phyloP scores from a whole-genome alignment of 1,140 invertebrate species.

The Dysdera silvatica region DNA sequence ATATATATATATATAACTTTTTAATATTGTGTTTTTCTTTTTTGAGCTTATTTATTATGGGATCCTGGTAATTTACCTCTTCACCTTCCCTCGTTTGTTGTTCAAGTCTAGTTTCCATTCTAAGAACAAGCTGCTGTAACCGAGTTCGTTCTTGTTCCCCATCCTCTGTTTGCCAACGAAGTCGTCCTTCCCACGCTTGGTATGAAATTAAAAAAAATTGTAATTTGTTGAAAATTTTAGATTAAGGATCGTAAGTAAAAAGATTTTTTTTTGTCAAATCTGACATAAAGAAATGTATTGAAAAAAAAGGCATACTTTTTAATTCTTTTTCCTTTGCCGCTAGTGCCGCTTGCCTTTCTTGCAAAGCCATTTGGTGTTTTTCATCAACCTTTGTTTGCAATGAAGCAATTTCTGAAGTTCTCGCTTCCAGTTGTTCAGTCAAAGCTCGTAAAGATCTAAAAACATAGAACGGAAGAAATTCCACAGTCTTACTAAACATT shows the following conservation, averaged over 20 bases:
- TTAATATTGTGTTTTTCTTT: background rate
- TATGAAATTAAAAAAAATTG: background rate
- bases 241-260: background rate
- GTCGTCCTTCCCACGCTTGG: constrained; percentile 7
- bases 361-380: constrained; percentile 7
- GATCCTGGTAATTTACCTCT: constrained; percentile 9
- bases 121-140: constrained; percentile 23
- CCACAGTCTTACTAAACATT: no score
- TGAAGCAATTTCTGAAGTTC: constrained; percentile 14
- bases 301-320: constrained; percentile 1
- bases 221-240: background rate
- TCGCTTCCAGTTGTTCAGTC: constrained; percentile 21
- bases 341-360: constrained; percentile 13
- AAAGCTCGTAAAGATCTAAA: constrained; percentile 22
- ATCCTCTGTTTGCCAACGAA: constrained; percentile 13
- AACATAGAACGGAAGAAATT: no score
- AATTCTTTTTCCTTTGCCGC: constrained; percentile 23
- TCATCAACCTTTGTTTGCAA: constrained; percentile 18
- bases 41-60: background rate
- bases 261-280: background rate
- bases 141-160: constrained; percentile 18
- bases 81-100: constrained; percentile 17
- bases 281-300: background rate
- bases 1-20: no score
- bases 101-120: constrained; percentile 22